These are phyloP conservation scores for cattle (Bos taurus) DNA, from an alignment of 2,113 vertebrate species.

Conservation along the genomic window DNA sequence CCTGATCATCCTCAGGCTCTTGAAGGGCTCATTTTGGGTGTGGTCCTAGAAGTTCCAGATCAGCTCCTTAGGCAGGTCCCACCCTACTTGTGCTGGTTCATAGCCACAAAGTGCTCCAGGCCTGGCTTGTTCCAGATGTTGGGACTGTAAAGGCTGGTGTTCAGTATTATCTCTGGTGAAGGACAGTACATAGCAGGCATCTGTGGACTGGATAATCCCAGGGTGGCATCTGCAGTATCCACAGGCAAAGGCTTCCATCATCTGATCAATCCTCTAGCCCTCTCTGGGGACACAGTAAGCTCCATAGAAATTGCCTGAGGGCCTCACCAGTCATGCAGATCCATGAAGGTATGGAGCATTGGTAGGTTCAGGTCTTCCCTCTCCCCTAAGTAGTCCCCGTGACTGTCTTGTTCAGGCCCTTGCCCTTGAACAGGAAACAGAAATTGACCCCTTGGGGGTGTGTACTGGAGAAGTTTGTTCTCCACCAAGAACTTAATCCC, in stretches of 20 bases:
- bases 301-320: slow-evolving; percentile 91
- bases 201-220: slow-evolving; percentile 89
- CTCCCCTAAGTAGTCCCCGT: slow-evolving; percentile 90
- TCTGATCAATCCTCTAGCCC: slow-evolving; percentile 90
- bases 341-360: slow-evolving; percentile 88
- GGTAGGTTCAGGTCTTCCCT: slow-evolving; percentile 90
- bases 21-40: slow-evolving; percentile 91
- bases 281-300: slow-evolving; percentile 89
- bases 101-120: slow-evolving; percentile 88
- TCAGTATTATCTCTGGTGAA: slow-evolving; percentile 90
- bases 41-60: slow-evolving; percentile 90
- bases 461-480: slow-evolving; percentile 87
- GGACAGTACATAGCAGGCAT: slow-evolving; percentile 88
- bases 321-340: slow-evolving; percentile 91
- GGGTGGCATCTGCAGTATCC: slow-evolving; percentile 89
- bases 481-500: slow-evolving; percentile 90
- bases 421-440: slow-evolving; percentile 91
- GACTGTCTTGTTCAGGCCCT: slow-evolving; percentile 91
- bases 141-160: slow-evolving; percentile 90
- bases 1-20: slow-evolving; percentile 80
- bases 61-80: slow-evolving; percentile 88
- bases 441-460: slow-evolving; percentile 82
- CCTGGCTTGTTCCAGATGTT: slow-evolving; percentile 89
- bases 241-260: slow-evolving; percentile 91
- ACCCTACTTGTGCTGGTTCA: slow-evolving; percentile 89